Base-by-base conservation (phyloP, 2,797 vertebrate species). In the Morus bassanus region DNA sequence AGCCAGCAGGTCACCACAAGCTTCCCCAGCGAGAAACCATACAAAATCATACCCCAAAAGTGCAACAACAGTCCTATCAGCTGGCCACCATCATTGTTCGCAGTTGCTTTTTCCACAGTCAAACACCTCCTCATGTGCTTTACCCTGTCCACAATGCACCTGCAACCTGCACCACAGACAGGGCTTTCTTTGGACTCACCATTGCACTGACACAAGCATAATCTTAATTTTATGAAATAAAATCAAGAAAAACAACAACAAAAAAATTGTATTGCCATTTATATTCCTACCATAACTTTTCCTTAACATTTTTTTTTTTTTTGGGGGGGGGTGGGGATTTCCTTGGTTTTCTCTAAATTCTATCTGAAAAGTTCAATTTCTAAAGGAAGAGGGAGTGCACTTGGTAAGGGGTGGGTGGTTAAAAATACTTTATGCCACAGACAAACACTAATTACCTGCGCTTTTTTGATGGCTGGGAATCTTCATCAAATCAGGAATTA, bases 271-370 rank as follows among this genome's bases (percentile, higher is more conserved):
- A 10, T 39, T 77, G 27, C 7, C 3, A 9, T 35, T 73, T 7
- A 21, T 45, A 63, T 11, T 77, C 23, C 72, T 67, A 31, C 8
- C 19, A 6, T 12, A 46, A 64, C 2, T 33, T 56, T 56, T 53
- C 16, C 31, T 65, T 24, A 18, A 27, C 10, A 39, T 54, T 24
- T 27, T 17, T 51, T 33, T 35, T 30, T 24, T 24, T 13, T 9
- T 5, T 18, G 18, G 18, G 1, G 6, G 2, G 16, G 15, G 35
- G 2, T 4, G 13, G 8, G 6, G 25, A 41, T 73, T 23, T 41
- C 51, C 67, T 59, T 51, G 24, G 6, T 46, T 94, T 82, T 64
- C 37, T 87, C 45, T 45, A 18, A 80, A 91, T 45, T 18, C 7
- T 10, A 37, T 30, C 43, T 51, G 43, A 67, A 57, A 59, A 25